Base-by-base conservation (phyloP, 2,113 vertebrate species). In the Calonectris borealis region DNA sequence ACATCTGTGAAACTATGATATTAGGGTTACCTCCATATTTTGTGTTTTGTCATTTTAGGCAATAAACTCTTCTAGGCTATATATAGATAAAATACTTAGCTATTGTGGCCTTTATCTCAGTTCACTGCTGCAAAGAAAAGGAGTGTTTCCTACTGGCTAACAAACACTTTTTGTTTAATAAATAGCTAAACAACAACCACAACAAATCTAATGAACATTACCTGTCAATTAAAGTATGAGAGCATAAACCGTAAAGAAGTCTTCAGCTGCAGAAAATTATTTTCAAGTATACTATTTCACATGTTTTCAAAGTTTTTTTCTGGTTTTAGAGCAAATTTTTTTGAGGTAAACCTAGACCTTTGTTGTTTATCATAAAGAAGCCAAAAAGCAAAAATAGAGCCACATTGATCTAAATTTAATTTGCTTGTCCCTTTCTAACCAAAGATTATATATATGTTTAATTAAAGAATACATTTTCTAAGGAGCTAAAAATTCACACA, bases 401-500 rank as follows among this genome's bases (percentile, higher is more conserved):
- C 21, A 38, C 26, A 27, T 78, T 29, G 81, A 60, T 75, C n/a
- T 90, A 93, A 80, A 88, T 92, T 86, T 77, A 88, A 93, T 96
- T 93, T 88, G 8, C 13, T 68, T 81, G 48, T 87, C 38, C 49
- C 38, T 83, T 81, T 78, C 57, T 86, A 80, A 71, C 51, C 34
- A 78, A 66, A 55, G 52, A 17, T 34, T 54, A 15, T 71, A 65
- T 31, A 69, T 68, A 32, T 88, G 54, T 95, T 65, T 91, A 86
- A 86, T 83, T 93, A 77, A 94, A 92, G 80, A 95, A 88, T 71
- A 22, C 13, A 60, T 95, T 93, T 93, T 84, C 48, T 92, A 73
- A 83, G 76, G 42, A 94, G 29, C 25, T 90, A 75, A 90, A 94
- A 70, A 71, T 81, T 93, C 65, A 57, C 65, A 55, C 22, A 9